Conservation (phyloP, 35 echinoderm and acorn worm species). For the Ophiothrix spiculata region DNA sequence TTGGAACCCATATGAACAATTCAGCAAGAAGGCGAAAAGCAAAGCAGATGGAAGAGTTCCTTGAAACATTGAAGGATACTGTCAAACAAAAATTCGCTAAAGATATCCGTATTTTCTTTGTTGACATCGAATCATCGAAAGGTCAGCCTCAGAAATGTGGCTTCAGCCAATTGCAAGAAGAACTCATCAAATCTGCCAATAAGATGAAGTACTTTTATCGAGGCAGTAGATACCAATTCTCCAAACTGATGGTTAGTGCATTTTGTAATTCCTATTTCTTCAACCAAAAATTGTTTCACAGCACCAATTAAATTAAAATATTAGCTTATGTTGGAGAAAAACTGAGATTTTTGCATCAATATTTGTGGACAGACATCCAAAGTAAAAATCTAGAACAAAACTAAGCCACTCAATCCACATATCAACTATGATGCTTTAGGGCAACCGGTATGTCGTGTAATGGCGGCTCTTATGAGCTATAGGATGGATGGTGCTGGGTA, state of each 20-base stretch:
- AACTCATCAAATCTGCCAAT: neutral
- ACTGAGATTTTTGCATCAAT: no score
- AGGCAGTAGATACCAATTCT: neutral
- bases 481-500: no score
- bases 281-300: no score
- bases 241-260: neutral
- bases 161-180: neutral
- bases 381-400: no score
- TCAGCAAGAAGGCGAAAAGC: neutral
- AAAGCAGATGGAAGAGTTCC: neutral
- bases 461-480: no score
- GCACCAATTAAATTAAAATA: no score
- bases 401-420: no score
- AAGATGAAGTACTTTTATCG: neutral
- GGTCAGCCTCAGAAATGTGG: neutral
- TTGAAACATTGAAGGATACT: neutral
- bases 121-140: neutral
- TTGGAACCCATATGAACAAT: neutral
- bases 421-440: no score
- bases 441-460: no score
- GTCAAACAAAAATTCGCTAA: neutral
- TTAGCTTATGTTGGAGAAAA: no score
- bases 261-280: neutral
- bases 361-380: no score
- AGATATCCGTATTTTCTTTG: neutral